Percentiles rank a stretch among this genome's conserved stretches.
Conservation (phyloP, 1,140 invertebrate species). For the Brachionus manjavacas region DNA sequence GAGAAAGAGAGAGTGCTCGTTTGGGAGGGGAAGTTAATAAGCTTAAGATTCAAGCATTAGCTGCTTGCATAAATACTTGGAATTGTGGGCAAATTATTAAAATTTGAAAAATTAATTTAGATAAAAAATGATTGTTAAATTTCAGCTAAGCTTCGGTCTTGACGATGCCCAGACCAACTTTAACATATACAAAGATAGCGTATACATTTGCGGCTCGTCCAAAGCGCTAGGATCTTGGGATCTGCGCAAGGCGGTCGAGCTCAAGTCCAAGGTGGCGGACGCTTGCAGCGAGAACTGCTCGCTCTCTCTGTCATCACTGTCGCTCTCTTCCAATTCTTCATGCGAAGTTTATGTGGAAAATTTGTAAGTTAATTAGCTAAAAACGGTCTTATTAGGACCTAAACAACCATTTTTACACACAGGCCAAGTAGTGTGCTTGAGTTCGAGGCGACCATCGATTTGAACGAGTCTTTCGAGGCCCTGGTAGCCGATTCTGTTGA, state of each 20-base stretch:
- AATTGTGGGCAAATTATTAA: neutral
- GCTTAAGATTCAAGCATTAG: neutral
- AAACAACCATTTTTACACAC: constrained; percentile 1
- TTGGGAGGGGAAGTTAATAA: constrained; percentile 1
- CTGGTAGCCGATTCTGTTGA: neutral
- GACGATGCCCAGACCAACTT: neutral
- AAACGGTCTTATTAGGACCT: neutral
- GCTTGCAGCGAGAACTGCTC: neutral
- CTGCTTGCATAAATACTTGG: neutral
- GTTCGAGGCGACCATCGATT: constrained; percentile 16
- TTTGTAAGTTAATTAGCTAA: constrained; percentile 23
- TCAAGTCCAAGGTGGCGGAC: neutral
- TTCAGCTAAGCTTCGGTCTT: constrained; percentile 29
- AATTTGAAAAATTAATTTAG: neutral
- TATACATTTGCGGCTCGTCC: constrained; percentile 28
- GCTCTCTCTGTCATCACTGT: neutral
- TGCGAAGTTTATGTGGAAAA: neutral
- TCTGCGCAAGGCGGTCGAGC: neutral
- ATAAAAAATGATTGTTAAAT: constrained; percentile 29
- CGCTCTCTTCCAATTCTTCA: constrained; percentile 6
- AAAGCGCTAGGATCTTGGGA: constrained; percentile 15
- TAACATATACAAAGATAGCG: constrained; percentile 28
- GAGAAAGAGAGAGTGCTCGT: neutral
- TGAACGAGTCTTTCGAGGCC: neutral
- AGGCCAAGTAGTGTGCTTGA: constrained; percentile 14